Base-by-base conservation (phyloP, 2,888 invertebrate genomes). In the Caenorhabditis sp. region DNA sequence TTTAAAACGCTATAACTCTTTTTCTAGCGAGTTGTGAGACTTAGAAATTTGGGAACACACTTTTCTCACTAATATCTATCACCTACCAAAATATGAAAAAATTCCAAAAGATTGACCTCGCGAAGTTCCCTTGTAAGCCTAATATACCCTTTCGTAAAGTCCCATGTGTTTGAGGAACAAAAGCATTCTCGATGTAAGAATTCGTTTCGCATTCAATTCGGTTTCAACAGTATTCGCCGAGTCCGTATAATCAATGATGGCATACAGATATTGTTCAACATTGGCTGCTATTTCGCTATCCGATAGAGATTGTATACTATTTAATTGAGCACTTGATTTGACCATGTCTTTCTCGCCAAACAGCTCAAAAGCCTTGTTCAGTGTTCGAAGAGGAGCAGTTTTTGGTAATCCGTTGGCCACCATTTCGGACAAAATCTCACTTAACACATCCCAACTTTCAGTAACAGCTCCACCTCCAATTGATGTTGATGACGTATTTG, bases 81-180 rank as follows among this genome's bases (percentile, higher is more conserved):
- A n/a, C n/a, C n/a, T n/a, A n/a, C n/a, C n/a, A n/a, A n/a, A n/a
- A n/a, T n/a, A n/a, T n/a, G n/a, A n/a, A n/a, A n/a, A n/a, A n/a
- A n/a, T n/a, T n/a, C n/a, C n/a, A n/a, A n/a, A n/a, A n/a, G n/a
- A n/a, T n/a, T n/a, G n/a, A n/a, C n/a, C n/a, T n/a, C n/a, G n/a
- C n/a, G n/a, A n/a, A n/a, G n/a, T n/a, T n/a, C n/a, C n/a, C n/a
- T n/a, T n/a, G n/a, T n/a, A n/a, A n/a, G n/a, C n/a, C n/a, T 10
- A 53, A 23, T 21, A 43, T 17, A 43, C 62, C 53, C 60, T 55
- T 1, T 74, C 74, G 17, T 19, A 66, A 1, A 74, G n/a, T 3
- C 63, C 66, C 74, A 74, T 74, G 50, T 74, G 74, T 24, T 61
- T 62, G 43, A 74, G 50, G 43, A 74, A 74, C 1, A 74, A 61